phyloP scores from a whole-genome alignment of 1,140 invertebrate species.

The Trichomalopsis sarcophagae region DNA sequence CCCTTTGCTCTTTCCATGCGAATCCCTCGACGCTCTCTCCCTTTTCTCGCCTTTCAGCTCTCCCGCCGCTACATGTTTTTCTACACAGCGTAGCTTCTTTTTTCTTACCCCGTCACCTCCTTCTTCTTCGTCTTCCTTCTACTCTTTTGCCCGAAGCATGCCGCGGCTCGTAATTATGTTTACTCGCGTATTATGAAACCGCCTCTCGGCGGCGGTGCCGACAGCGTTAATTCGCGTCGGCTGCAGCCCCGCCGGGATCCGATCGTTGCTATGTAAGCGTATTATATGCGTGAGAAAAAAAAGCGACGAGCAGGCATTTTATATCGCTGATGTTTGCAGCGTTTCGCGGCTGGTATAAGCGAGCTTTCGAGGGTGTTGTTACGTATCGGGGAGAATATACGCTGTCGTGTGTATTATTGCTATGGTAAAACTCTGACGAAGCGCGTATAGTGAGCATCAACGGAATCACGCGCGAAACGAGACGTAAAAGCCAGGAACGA shows the following conservation, averaged over 20 bases:
- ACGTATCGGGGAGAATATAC: too few relatives aligned
- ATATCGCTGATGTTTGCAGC: background rate
- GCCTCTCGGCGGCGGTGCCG: background rate
- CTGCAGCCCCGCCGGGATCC: background rate
- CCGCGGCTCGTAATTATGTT: conserved; percentile 37
- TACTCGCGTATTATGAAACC: conserved; percentile 35
- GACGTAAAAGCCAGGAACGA: conserved; percentile 40
- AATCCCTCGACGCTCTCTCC: background rate
- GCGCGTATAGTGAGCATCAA: background rate
- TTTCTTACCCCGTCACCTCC: background rate
- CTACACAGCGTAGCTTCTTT: background rate
- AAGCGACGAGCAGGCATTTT: background rate
- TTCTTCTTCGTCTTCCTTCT: background rate
- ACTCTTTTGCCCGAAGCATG: background rate
- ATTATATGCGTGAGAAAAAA: background rate
- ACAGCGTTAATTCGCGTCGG: background rate
- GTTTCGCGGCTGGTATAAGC: too few relatives aligned
- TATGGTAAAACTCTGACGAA: too few relatives aligned
- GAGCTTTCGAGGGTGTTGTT: too few relatives aligned
- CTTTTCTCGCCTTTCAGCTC: background rate
- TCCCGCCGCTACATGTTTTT: too few relatives aligned
- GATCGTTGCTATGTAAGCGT: background rate
- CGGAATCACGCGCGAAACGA: background rate
- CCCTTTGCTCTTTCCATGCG: conserved; percentile 19
- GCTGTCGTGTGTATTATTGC: too few relatives aligned